Conservation (phyloP, 2,797 vertebrate species). For the Crotalus adamanteus region DNA sequence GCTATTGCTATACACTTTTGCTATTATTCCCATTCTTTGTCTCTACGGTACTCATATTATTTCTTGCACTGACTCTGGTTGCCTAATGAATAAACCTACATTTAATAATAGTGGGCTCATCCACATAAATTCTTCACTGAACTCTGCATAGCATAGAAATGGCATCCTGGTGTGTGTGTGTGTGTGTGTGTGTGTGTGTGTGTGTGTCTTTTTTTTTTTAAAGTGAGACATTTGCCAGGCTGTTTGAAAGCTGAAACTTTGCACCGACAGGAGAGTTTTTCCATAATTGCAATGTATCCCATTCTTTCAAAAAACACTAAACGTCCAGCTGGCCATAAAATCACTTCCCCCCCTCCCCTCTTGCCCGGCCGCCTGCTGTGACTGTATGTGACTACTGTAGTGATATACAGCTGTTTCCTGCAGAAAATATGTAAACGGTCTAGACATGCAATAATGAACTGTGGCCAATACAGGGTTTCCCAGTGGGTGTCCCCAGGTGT, state of each 20-base stretch:
- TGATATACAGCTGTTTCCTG: background rate
- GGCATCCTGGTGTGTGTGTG: background rate
- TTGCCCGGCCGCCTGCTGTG: background rate
- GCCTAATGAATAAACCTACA: background rate
- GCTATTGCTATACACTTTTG: background rate
- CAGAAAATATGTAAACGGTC: background rate
- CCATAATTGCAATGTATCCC: background rate
- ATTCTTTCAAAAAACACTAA: background rate
- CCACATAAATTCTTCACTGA: background rate
- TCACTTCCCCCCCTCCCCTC: background rate
- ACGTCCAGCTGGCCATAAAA: background rate
- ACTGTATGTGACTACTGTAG: background rate
- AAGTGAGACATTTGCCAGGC: slow-evolving; percentile 1
- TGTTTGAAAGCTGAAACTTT: background rate
- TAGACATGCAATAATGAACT: background rate
- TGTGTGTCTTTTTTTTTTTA: background rate
- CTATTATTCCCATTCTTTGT: background rate
- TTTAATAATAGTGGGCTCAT: background rate
- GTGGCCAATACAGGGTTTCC: background rate
- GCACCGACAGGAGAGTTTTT: background rate
- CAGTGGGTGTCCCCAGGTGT: background rate
- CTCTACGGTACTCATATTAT: background rate
- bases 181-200: background rate
- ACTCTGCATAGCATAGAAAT: background rate
- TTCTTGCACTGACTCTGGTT: background rate